Percentiles rank a stretch among this genome's conserved stretches.
phyloP scores from a whole-genome alignment of 2,797 vertebrate genomes.

The Varecia variegata region DNA sequence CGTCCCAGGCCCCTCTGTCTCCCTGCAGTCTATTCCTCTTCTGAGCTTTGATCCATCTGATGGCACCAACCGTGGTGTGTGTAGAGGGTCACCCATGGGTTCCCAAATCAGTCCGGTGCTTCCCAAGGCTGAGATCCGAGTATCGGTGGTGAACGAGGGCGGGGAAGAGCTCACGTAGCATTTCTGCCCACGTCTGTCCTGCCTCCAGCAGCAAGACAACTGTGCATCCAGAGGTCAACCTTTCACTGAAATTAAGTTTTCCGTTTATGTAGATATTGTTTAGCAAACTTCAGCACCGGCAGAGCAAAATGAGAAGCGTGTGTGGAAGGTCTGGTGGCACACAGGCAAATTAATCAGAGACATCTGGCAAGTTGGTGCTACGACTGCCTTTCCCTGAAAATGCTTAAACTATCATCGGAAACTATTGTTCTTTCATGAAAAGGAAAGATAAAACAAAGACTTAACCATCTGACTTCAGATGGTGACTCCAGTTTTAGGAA shows the following conservation, averaged over 20 bases:
- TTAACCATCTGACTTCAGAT: constrained; percentile 49
- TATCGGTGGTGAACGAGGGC: too few species aligned
- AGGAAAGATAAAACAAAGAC: constrained; percentile 61
- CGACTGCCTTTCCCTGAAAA: constrained; percentile 40
- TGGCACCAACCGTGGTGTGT: too few species aligned
- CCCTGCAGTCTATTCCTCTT: not conserved
- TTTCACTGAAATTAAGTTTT: constrained; percentile 51
- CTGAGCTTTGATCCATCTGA: too few species aligned
- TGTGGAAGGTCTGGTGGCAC: constrained; percentile 39
- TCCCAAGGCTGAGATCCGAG: too few species aligned
- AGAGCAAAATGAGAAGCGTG: constrained; percentile 48
- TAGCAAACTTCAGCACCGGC: constrained; percentile 40
- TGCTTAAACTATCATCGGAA: constrained; percentile 62
- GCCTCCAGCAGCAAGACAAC: too few species aligned
- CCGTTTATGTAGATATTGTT: constrained; percentile 35
- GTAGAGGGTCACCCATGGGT: too few species aligned
- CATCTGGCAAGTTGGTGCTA: constrained; percentile 69
- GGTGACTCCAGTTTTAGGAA: constrained; percentile 54
- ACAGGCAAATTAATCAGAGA: constrained; percentile 69
- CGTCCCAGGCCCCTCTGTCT: not conserved
- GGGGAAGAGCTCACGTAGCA: too few species aligned
- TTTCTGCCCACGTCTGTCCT: too few species aligned
- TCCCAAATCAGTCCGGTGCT: too few species aligned
- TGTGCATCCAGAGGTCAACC: not conserved
- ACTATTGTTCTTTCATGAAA: constrained; percentile 64